phyloP scores from a whole-genome alignment of 1,140 invertebrate species.

The Caerostris extrusa region DNA sequence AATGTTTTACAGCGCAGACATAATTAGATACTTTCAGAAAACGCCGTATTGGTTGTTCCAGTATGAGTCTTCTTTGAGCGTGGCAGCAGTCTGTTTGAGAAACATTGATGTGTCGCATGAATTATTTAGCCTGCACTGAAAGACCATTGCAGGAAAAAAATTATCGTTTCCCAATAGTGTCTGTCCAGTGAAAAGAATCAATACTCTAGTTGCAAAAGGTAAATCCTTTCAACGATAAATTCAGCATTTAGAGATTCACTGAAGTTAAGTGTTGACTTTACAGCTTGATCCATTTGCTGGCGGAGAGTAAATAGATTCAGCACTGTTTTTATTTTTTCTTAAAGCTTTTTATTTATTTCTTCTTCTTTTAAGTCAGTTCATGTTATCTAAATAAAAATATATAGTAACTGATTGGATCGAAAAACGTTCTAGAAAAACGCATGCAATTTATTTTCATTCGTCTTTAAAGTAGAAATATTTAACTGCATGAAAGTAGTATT shows the following conservation, averaged over 20 bases:
- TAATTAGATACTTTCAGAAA: background rate
- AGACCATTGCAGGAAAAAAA: background rate
- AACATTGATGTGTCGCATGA: background rate
- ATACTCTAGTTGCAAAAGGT: background rate
- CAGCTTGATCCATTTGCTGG: background rate
- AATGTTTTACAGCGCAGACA: background rate
- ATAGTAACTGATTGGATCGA: too few species aligned
- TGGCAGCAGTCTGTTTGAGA: background rate
- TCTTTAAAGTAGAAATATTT: too few species aligned
- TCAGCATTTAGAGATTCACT: background rate
- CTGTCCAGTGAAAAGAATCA: background rate
- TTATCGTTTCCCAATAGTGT: constrained; percentile 14
- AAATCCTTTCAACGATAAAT: background rate
- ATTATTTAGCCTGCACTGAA: background rate
- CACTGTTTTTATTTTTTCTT: too few species aligned
- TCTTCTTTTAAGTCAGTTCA: too few species aligned
- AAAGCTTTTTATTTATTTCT: too few species aligned
- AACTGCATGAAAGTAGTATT: too few species aligned
- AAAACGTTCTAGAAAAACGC: too few species aligned
- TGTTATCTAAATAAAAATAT: too few species aligned
- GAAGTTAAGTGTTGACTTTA: background rate
- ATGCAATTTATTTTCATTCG: too few species aligned
- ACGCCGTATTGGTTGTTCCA: background rate
- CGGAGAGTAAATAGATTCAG: background rate
- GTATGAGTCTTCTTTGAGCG: background rate